A percentile compares a stretch with the other conserved stretches of the same genome.
Conservation (phyloP, 2,113 vertebrate species). For the Arizona elegans region DNA sequence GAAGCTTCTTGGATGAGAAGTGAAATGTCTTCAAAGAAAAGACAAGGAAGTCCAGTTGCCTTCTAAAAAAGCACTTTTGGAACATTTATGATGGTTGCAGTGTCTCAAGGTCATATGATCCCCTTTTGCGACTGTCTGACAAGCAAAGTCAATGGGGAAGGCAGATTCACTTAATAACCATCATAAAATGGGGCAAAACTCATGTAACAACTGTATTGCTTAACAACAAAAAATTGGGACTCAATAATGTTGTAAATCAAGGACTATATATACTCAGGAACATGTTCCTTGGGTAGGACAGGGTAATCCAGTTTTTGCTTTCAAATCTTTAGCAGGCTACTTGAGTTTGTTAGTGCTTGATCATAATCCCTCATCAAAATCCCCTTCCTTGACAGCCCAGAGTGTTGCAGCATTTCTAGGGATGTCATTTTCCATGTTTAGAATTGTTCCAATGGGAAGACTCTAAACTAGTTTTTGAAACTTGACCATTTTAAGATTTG, state of each 20-base stretch:
- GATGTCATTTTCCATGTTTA: neutral
- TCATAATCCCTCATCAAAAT: neutral
- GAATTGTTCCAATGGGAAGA: neutral
- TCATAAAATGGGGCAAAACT: neutral
- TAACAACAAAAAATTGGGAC: neutral
- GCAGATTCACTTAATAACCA: no score
- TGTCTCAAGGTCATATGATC: no score
- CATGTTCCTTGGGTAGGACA: neutral
- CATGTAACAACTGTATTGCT: neutral
- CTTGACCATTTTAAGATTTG: neutral
- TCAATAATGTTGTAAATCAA: neutral
- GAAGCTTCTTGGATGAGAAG: no score
- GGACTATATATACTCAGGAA: neutral
- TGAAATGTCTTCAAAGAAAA: no score
- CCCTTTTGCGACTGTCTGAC: no score
- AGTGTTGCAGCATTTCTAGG: neutral
- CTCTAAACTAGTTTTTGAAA: neutral
- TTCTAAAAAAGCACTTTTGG: no score
- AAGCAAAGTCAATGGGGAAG: no score
- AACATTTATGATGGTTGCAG: no score
- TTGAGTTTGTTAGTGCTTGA: neutral
- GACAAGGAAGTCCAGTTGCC: no score
- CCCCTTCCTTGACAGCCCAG: neutral
- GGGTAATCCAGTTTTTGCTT: neutral
- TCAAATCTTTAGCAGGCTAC: neutral